Conservation (phyloP, 2,888 invertebrate genomes). For the Punctoribates punctum region DNA sequence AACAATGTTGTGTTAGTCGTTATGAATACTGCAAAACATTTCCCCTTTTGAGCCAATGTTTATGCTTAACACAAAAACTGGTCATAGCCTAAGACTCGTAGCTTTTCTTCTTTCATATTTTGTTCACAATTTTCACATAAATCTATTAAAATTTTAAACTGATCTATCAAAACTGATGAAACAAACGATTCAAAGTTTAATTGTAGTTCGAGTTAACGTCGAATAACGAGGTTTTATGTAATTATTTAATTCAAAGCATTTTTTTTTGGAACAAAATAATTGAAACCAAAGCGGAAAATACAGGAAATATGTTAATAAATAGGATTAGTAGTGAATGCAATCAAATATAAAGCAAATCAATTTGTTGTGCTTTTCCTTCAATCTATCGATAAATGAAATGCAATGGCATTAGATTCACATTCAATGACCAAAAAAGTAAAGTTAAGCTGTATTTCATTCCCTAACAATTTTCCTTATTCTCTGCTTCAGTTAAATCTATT, state of each 20-base stretch:
- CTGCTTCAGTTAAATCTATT: neutral
- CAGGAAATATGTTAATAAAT: slow-evolving; percentile 21
- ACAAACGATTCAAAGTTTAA: too few relatives aligned
- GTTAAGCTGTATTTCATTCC: slow-evolving; percentile 17
- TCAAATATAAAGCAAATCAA: slow-evolving; percentile 17
- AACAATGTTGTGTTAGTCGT: neutral
- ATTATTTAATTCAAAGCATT: neutral
- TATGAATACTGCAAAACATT: neutral
- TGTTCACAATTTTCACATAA: neutral
- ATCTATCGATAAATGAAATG: neutral
- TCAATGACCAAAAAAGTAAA: slow-evolving; percentile 8
- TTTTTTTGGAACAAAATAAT: neutral
- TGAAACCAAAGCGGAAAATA: slow-evolving; percentile 1
- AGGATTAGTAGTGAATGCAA: neutral
- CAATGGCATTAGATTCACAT: neutral
- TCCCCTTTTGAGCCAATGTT: neutral
- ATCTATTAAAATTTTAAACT: too few relatives aligned
- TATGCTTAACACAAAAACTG: too few relatives aligned
- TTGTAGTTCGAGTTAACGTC: too few relatives aligned
- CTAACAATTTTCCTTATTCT: neutral
- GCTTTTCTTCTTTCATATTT: too few relatives aligned
- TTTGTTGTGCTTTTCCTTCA: neutral
- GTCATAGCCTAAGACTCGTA: too few relatives aligned
- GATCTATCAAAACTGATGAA: too few relatives aligned
- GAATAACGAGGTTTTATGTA: too few relatives aligned